Percentiles rank a stretch among this genome's conserved stretches.
These are phyloP conservation scores for Periphyllus acericola DNA, from an alignment of 2,888 invertebrate species.

Conservation along the genomic window DNA sequence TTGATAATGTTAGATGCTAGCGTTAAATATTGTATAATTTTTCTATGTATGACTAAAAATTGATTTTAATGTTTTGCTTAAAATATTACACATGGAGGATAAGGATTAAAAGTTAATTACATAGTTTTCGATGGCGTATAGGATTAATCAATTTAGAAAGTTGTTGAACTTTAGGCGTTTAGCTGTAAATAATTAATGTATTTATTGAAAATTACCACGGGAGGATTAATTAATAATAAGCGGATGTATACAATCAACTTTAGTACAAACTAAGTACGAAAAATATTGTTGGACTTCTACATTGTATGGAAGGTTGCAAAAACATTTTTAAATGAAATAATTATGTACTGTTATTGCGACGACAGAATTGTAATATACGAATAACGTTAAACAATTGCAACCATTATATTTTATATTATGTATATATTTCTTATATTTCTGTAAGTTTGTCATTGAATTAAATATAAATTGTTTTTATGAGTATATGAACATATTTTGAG, in stretches of 20 bases:
- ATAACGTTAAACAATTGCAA: too few species aligned
- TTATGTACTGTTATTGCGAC: too few species aligned
- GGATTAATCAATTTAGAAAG: conserved; percentile 18
- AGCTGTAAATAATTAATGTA: conserved; percentile 17
- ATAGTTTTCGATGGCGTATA: background rate
- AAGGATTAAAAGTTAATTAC: conserved; percentile 11
- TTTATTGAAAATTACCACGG: conserved; percentile 3
- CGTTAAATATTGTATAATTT: too few species aligned
- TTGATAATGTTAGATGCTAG: too few species aligned
- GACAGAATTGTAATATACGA: too few species aligned
- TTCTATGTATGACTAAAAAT: background rate
- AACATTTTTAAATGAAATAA: too few species aligned
- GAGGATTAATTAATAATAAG: background rate
- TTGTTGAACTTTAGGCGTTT: conserved; percentile 4
- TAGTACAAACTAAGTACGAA: background rate
- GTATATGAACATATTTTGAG: background rate
- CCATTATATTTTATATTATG: too few species aligned
- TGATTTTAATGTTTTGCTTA: background rate
- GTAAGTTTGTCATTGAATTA: background rate
- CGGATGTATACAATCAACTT: background rate
- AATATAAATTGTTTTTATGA: background rate
- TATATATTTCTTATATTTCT: too few species aligned
- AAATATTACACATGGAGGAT: background rate
- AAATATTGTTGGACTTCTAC: too few species aligned
- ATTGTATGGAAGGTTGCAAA: too few species aligned